Base-by-base conservation (phyloP, 2,113 vertebrate species). In the Nettapus auritus region DNA sequence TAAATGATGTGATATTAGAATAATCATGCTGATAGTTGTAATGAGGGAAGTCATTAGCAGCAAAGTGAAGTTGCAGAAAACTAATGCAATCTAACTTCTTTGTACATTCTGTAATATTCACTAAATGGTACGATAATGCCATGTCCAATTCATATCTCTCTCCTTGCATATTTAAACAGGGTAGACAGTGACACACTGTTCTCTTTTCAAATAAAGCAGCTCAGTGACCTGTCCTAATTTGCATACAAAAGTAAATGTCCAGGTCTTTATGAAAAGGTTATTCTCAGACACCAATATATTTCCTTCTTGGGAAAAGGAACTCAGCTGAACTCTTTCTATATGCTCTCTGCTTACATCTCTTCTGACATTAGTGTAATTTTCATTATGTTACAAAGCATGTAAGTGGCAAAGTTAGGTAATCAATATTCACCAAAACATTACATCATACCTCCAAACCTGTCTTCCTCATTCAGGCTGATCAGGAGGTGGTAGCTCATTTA, bases 91-190 rank as follows among this genome's bases (percentile, higher is more conserved):
- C 56, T 83, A 94, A 93, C 84, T 96, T 90, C 63, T 42, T 82
- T 90, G 28, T 66, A 96, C 70, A 86, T 94, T 87, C 59, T 95
- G 36, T 90, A 97, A 95, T 93, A 64, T 96, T 91, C 86, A 50
- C 84, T 94, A 97, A 97, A 96, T 94, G 81, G 91, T 92, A 96
- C 95, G 88, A 95, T 79, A 88, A 89, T 94, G 96, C 36, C 91
- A 96, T 80, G 33, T 96, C 78, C 91, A 95, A 96, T 97, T 96
- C 81, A 36, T 59, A 48, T 89, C 34, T 96, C 77, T 91, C 53
- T 36, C 25, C 36, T 98, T 90, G 74, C 18, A 23, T 69, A 88
- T 94, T 96, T 97, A 95, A 98, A 88, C 23, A 34, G 83, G 88
- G 71, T 52, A 78, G 87, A 86, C 81, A 92, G 50, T 73, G 77